phyloP scores from a whole-genome alignment of 2,888 invertebrate genomes.

The Thereva unica region DNA sequence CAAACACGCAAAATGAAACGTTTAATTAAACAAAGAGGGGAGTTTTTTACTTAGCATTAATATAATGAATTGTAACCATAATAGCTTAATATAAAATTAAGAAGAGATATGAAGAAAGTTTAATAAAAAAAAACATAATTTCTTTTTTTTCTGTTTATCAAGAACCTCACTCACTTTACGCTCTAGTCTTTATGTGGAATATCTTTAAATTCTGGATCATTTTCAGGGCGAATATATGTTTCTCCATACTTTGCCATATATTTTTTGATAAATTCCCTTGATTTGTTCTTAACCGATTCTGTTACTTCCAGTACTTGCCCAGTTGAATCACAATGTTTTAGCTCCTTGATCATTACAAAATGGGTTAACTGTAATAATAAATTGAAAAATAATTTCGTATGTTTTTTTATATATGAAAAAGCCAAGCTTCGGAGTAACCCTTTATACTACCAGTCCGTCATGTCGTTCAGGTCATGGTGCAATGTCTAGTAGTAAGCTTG shows the following conservation, averaged over 20 bases:
- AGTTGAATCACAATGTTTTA: slow-evolving; percentile 82
- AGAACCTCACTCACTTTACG: background rate
- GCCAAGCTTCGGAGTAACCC: too few species aligned
- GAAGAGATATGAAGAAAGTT: background rate
- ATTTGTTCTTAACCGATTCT: slow-evolving; percentile 80
- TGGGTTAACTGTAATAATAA: slow-evolving; percentile 77
- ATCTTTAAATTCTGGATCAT: slow-evolving; percentile 35
- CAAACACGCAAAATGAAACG: too few species aligned
- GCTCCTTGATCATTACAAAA: slow-evolving; percentile 92
- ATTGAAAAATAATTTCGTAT: slow-evolving; percentile 32
- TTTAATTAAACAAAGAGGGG: too few species aligned
- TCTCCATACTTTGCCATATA: slow-evolving; percentile 95
- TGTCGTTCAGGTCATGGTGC: too few species aligned
- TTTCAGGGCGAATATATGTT: slow-evolving; percentile 61
- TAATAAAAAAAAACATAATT: background rate
- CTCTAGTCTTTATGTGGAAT: slow-evolving; percentile 26
- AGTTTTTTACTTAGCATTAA: too few species aligned
- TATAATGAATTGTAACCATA: too few species aligned
- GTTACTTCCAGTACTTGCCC: slow-evolving; percentile 53
- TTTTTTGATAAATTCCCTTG: slow-evolving; percentile 91
- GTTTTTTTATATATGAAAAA: too few species aligned
- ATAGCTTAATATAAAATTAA: too few species aligned
- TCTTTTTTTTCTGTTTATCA: background rate
- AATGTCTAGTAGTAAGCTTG: too few species aligned
- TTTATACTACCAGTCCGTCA: too few species aligned